Base-by-base conservation (phyloP, 2,888 invertebrate genomes). In the Galerucella calmariensis region DNA sequence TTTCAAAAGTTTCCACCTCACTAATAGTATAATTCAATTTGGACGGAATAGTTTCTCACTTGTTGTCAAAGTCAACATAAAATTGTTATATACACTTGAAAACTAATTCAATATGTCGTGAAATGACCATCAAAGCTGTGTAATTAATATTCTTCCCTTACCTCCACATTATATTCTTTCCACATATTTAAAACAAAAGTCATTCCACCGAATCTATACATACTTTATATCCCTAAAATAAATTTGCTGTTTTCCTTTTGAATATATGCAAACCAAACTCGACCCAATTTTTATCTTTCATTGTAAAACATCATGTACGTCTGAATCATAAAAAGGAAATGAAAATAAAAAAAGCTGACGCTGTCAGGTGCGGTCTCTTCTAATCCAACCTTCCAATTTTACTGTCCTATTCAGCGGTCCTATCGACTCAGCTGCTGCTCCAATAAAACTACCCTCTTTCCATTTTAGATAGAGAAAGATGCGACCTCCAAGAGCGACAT, bases 351-450 rank as follows among this genome's bases (percentile, higher is more conserved):
- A 71, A 46, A 66, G 66, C 72, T 67, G 72, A 72, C 72, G 68
- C 62, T 72, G 75, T 75, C 75, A 75, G 72, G 69, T 75, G 72
- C 63, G 63, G 63, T 72, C 61, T 65, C 44, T 65, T 72, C 72
- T 72, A 75, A 75, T 75, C 72, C 72, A 58, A 75, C 69, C 69
- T 75, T 72, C 75, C 72, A 75, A 72, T 75, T 75, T 75, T 75
- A 72, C 66, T 68, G 75, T 66, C 51, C 69, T 61, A 75, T 75
- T 75, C 72, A 72, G 59, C 69, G 61, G 63, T 63, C 63, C 62
- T 27, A 14, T 67, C 56, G 41, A 67, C 67, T 67, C 67, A 16
- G 72, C 59, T 72, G 72, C 48, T 58, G 72, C 72, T 67, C 48
- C 44, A 72, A 72, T 72, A 72, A 72, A 72, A 72, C 20, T 58